Base-by-base conservation (phyloP, 2,113 vertebrate genomes). In the Anthoscopus minutus region DNA sequence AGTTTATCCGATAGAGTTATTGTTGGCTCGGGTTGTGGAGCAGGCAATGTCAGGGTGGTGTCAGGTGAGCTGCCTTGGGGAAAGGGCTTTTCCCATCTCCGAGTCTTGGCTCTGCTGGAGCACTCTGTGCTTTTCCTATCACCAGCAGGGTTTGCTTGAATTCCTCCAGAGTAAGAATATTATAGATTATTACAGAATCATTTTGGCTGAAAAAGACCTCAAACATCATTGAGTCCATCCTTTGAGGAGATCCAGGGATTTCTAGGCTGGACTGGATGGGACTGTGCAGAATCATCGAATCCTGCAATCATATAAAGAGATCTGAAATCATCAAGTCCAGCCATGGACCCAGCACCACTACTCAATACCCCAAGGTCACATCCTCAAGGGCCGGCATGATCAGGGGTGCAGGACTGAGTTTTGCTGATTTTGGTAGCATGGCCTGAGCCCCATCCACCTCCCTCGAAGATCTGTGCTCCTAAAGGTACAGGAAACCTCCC, bases 381-480 rank as follows among this genome's bases (percentile, higher is more conserved):
- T 76, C 62, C 40, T 54, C 54, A 9, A 15, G 20, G 8, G 13
- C 23, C 10, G 21, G 15, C 15, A n/a, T 31, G 22, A 35, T 48
- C 62, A 38, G 40, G 37, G 20, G 4, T 71, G 42, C n/a, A 15
- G 48, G 23, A 11, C 56, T 8, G 50, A 69, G 53, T 37, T 45
- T 74, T 76, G 25, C 38, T 27, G 33, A 15, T 56, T 66, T 74
- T 9, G 10, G 58, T 27, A n/a, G 16, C 0, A 0, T 9, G 25
- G 28, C 20, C 53, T 81, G 57, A 81, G 65, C 56, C 47, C 35
- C 9, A 10, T 13, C 51, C 31, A 8, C 13, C 33, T 74, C 81
- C 27, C 37, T 56, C 0, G 0, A 13, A 7, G 38, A 24, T 62
- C 40, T 62, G 71, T 1, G 0, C 15, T 48, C 15, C 54, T 11